Conservation (phyloP, 2,113 vertebrate genomes). For the Corynorhinus townsendii region DNA sequence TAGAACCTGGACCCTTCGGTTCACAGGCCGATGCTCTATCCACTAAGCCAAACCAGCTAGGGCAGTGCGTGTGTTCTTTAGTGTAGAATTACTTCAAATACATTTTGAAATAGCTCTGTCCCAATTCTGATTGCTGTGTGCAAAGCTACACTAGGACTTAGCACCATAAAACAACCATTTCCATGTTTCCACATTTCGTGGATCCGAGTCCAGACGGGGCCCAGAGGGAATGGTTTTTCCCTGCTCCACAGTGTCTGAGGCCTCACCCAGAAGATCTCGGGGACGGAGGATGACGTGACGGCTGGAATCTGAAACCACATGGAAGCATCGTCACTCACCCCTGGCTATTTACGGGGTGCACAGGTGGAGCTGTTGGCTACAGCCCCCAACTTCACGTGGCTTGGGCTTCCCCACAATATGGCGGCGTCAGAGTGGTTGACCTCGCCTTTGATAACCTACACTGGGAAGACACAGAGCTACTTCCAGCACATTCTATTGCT, state of each 20-base stretch:
- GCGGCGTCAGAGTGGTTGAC: not conserved
- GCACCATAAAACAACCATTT: not conserved
- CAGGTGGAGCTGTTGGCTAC: too few relatives aligned
- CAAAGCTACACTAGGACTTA: not conserved
- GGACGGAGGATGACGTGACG: not conserved
- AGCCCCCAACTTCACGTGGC: accelerated
- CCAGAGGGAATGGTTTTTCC: not conserved
- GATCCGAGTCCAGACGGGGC: not conserved
- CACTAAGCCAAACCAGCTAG: too few relatives aligned
- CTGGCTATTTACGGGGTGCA: not conserved
- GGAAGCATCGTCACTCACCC: not conserved
- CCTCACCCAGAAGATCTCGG: not conserved
- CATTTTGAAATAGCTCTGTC: not conserved
- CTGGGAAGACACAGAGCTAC: not conserved
- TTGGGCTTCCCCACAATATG: not conserved
- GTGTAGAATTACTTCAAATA: not conserved
- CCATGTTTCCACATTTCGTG: not conserved
- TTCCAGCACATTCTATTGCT: not conserved
- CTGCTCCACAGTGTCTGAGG: not conserved
- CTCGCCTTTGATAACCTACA: not conserved
- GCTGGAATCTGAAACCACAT: not conserved
- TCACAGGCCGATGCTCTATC: too few relatives aligned
- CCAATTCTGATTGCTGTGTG: not conserved
- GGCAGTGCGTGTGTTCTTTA: not conserved
- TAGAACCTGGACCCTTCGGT: too few relatives aligned